phyloP scores from a whole-genome alignment of 2,888 invertebrate genomes.

The Kryphioiulus occultus region DNA sequence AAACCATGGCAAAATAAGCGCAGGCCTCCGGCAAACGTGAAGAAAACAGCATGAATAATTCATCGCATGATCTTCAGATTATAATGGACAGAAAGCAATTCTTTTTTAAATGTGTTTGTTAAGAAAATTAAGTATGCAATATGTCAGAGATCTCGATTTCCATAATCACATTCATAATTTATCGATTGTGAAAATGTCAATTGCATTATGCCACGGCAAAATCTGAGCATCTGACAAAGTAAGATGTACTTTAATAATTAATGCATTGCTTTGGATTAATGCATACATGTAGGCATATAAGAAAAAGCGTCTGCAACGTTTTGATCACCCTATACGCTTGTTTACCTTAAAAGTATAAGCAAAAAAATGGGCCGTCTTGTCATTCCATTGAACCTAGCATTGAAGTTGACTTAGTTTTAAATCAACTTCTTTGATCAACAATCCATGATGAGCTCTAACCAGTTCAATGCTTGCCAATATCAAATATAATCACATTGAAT shows the following conservation, averaged over 20 bases:
- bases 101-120: background rate
- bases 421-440: too few relatives aligned
- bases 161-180: conserved; percentile 4
- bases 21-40: background rate
- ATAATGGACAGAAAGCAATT: background rate
- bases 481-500: too few relatives aligned
- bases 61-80: background rate
- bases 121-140: background rate
- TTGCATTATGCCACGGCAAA: background rate
- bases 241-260: background rate
- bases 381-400: too few relatives aligned
- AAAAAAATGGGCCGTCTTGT: too few relatives aligned
- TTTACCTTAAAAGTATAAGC: too few relatives aligned
- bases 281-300: too few relatives aligned
- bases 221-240: background rate
- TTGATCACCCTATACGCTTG: too few relatives aligned
- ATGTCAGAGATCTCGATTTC: background rate
- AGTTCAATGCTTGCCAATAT: too few relatives aligned
- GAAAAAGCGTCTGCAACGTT: too few relatives aligned
- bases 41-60: background rate
- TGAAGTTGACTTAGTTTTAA: too few relatives aligned
- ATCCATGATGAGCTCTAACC: too few relatives aligned
- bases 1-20: background rate
- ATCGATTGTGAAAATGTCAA: background rate
- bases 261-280: too few relatives aligned